A percentile compares a stretch with the other conserved stretches of the same genome.
Conservation (phyloP, 1,140 invertebrate genomes). For the Pogonomyrmex californicus region DNA sequence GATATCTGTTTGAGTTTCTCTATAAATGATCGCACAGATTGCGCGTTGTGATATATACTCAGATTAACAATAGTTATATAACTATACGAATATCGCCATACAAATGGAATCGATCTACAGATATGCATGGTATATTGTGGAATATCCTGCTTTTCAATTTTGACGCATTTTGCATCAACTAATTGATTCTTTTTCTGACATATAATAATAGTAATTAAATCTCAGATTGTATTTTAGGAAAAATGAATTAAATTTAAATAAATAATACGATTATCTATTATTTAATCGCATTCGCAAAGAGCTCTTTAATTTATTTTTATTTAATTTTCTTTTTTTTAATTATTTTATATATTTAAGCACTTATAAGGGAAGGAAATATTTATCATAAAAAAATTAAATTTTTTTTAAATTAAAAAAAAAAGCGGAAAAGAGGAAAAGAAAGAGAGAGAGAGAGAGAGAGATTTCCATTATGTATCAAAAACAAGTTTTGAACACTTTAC, state of each 20-base stretch:
- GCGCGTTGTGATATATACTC: background rate
- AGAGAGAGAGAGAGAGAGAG: background rate
- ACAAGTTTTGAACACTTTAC: background rate
- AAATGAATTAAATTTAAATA: slow-evolving; percentile 1
- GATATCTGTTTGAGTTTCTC: slow-evolving; percentile 35
- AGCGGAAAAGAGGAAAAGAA: no score
- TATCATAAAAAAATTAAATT: background rate
- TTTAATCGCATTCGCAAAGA: background rate
- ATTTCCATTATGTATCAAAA: background rate
- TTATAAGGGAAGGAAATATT: background rate
- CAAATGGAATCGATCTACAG: slow-evolving; percentile 6
- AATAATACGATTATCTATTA: background rate
- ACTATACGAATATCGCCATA: background rate
- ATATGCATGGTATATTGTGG: background rate
- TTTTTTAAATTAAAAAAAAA: background rate
- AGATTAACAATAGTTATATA: background rate
- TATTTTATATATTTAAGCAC: background rate
- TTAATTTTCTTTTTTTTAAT: background rate
- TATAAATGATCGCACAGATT: slow-evolving; percentile 21
- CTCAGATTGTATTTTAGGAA: background rate
- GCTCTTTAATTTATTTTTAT: background rate
- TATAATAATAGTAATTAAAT: background rate
- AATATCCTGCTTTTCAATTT: background rate
- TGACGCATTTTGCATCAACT: background rate
- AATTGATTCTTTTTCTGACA: background rate